Conservation (phyloP, 1,140 invertebrate species). For the Dendrolimus kikuchii region DNA sequence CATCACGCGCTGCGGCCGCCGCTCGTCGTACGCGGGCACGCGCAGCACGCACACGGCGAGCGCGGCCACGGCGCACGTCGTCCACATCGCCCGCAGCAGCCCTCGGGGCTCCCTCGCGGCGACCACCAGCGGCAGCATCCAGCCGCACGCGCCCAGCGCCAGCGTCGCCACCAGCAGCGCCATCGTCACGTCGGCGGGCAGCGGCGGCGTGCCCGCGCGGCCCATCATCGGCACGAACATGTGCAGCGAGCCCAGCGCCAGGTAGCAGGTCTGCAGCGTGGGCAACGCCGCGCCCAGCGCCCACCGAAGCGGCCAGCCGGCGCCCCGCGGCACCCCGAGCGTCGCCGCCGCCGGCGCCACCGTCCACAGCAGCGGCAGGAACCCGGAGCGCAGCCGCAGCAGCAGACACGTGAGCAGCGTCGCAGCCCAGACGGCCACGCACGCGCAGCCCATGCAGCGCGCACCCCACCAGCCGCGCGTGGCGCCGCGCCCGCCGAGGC, state of each 20-base stretch:
- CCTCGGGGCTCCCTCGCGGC: slow-evolving; percentile 7
- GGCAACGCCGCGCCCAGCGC: slow-evolving; percentile 72
- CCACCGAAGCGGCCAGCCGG: slow-evolving; percentile 26
- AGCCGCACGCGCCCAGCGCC: slow-evolving; percentile 26
- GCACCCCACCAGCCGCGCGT: slow-evolving; percentile 35
- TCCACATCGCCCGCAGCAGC: slow-evolving; percentile 8
- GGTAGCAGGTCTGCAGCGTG: slow-evolving; percentile 81
- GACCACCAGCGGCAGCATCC: slow-evolving; percentile 38
- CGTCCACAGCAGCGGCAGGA: slow-evolving; percentile 76
- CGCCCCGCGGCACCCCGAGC: slow-evolving; percentile 59
- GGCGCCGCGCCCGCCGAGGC: slow-evolving; percentile 71
- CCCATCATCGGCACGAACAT: slow-evolving; percentile 87
- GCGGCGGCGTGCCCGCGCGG: slow-evolving; percentile 78
- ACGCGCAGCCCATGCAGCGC: slow-evolving; percentile 26
- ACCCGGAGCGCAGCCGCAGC: slow-evolving; percentile 77
- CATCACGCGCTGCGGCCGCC: slow-evolving; percentile 81
- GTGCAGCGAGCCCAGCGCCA: slow-evolving; percentile 75
- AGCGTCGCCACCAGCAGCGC: slow-evolving; percentile 46
- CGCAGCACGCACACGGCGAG: slow-evolving; percentile 83
- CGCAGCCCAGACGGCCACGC: slow-evolving; percentile 65
- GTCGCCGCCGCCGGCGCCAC: slow-evolving; percentile 8
- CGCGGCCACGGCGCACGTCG: slow-evolving; percentile 16
- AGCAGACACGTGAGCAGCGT: slow-evolving; percentile 70
- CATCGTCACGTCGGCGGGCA: slow-evolving; percentile 72
- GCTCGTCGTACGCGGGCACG: no score